These are phyloP conservation scores for Triplophysa dalaica DNA, from an alignment of 2,113 vertebrate genomes.

Conservation along the genomic window DNA sequence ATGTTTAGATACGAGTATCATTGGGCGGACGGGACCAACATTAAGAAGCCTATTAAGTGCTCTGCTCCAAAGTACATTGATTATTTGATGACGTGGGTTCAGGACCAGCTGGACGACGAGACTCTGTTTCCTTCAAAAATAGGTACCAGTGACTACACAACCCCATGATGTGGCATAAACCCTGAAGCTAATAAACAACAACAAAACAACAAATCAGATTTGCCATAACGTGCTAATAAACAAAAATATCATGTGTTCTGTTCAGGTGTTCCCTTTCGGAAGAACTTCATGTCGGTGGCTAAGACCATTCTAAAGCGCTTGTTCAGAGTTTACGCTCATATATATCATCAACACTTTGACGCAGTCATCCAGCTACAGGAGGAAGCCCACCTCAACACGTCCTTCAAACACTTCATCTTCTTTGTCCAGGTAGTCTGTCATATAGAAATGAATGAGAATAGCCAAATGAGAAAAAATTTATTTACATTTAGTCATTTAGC, in stretches of 20 bases:
- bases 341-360: conserved; percentile 98
- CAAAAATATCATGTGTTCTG: background rate
- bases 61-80: conserved; percentile 95
- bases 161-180: background rate
- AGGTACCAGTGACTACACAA: conserved; percentile 68
- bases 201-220: background rate
- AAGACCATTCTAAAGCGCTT: conserved; percentile 96
- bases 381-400: conserved; percentile 96
- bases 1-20: conserved; percentile 90
- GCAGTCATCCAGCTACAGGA: conserved; percentile 95
- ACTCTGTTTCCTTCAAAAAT: conserved; percentile 96
- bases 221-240: too few relatives aligned
- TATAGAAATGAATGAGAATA: too few relatives aligned
- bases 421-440: conserved; percentile 85
- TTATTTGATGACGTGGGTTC: conserved; percentile 97
- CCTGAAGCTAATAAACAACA: too few relatives aligned
- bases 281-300: conserved; percentile 96
- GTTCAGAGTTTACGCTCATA: conserved; percentile 95
- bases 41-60: conserved; percentile 96
- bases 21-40: conserved; percentile 96
- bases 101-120: conserved; percentile 95
- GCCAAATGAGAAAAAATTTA: too few relatives aligned
- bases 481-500: too few relatives aligned
- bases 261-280: conserved; percentile 90
- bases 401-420: conserved; percentile 99